phyloP scores from a whole-genome alignment of 2,888 invertebrate species.

The Tyria jacobaeae region DNA sequence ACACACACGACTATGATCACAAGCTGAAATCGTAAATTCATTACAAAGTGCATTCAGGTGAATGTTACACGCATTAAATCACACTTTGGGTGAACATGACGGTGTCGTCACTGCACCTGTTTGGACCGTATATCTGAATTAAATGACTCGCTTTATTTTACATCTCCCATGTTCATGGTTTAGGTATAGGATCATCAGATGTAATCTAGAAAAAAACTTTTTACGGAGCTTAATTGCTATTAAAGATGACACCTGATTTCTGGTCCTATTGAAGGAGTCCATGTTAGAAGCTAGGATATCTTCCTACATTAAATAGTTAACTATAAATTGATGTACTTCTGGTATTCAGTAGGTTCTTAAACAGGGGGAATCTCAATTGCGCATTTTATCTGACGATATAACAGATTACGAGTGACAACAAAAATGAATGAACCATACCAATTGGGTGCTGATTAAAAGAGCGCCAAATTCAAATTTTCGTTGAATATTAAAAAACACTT shows the following conservation, averaged over 20 bases:
- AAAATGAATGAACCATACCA: too few relatives aligned
- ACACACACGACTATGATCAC: conserved; percentile 11
- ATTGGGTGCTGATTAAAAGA: too few relatives aligned
- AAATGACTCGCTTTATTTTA: conserved; percentile 12
- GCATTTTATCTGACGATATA: too few relatives aligned
- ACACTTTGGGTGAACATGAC: conserved; percentile 15
- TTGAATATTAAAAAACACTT: not conserved
- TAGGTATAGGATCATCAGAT: not conserved
- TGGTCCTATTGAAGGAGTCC: too few relatives aligned
- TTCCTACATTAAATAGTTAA: too few relatives aligned
- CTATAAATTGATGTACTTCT: too few relatives aligned
- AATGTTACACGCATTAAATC: conserved; percentile 22
- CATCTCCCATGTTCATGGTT: not conserved
- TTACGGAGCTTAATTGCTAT: too few relatives aligned
- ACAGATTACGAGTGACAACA: too few relatives aligned
- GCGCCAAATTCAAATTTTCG: not conserved
- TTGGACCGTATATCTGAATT: conserved; percentile 15
- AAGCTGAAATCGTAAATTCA: conserved; percentile 25
- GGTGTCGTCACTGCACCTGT: conserved; percentile 10
- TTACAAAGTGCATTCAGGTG: conserved; percentile 22
- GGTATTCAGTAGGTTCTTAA: too few relatives aligned
- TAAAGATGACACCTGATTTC: too few relatives aligned
- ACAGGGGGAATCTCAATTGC: too few relatives aligned
- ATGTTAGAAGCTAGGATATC: too few relatives aligned
- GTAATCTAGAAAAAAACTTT: not conserved